phyloP scores from a whole-genome alignment of 2,113 vertebrate species.

The Nothocercus nigrocapillus region DNA sequence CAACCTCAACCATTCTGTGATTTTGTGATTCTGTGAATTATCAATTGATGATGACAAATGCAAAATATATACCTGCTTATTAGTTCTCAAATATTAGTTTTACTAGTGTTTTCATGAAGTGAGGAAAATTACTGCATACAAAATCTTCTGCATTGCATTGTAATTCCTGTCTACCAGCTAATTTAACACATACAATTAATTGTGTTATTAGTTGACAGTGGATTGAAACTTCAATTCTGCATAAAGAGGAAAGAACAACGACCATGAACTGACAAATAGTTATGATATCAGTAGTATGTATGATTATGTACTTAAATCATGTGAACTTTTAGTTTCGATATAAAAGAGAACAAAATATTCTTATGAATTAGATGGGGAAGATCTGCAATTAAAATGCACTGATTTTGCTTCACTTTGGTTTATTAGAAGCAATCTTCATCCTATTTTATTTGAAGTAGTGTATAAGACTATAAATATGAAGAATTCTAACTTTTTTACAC shows the following conservation, averaged over 20 bases:
- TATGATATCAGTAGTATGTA: not conserved
- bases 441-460: not conserved
- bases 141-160: not conserved
- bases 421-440: not conserved
- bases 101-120: not conserved
- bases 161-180: not conserved
- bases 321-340: not conserved
- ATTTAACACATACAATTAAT: not conserved
- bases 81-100: not conserved
- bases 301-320: not conserved
- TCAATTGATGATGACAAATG: not conserved
- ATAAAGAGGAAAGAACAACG: not conserved
- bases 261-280: not conserved
- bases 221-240: not conserved
- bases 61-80: not conserved
- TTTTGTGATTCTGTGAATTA: too few relatives aligned
- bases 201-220: not conserved
- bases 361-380: not conserved
- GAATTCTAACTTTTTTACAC: not conserved
- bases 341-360: not conserved
- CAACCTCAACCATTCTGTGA: too few relatives aligned
- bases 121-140: not conserved
- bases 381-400: not conserved
- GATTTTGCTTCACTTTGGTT: not conserved
- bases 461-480: not conserved